Evolutionary conservation across 2,797 vertebrate genomes (phyloP).

Genomic region (Coluber constrictor): DNA sequence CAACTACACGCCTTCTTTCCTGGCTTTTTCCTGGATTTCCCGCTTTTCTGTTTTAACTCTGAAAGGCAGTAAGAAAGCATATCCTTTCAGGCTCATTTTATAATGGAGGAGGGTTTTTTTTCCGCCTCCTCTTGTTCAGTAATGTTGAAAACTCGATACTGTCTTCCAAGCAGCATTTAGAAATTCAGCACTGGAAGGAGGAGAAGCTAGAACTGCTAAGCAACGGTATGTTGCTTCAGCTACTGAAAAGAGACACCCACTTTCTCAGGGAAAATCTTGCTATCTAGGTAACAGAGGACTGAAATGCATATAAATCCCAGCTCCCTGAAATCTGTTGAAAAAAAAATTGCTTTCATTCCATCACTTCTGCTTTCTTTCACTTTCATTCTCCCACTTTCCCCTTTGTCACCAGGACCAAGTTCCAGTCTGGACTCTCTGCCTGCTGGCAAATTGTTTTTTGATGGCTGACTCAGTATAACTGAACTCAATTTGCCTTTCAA

Average conservation of each 20-base stretch:
- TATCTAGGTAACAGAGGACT: background rate
- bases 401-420: background rate
- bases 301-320: background rate
- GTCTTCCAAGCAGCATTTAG: background rate
- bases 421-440: conserved; percentile 38
- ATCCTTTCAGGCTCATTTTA: background rate
- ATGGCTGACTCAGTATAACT: conserved; percentile 60
- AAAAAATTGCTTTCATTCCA: accelerated
- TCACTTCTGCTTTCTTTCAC: background rate
- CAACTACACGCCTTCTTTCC: background rate
- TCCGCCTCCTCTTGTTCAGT: background rate
- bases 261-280: background rate
- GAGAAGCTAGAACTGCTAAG: background rate
- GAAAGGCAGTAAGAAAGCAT: background rate
- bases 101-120: background rate
- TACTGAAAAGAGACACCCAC: background rate
- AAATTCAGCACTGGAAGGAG: background rate
- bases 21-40: background rate
- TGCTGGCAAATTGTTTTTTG: conserved; percentile 68
- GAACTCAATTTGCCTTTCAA: conserved; percentile 78
- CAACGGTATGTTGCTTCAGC: background rate
- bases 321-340: background rate
- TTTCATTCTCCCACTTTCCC: background rate
- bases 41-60: background rate
- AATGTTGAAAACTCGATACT: background rate